These are phyloP conservation scores for Teleiodes luculella DNA, from an alignment of 2,888 invertebrate genomes.

Conservation along the genomic window DNA sequence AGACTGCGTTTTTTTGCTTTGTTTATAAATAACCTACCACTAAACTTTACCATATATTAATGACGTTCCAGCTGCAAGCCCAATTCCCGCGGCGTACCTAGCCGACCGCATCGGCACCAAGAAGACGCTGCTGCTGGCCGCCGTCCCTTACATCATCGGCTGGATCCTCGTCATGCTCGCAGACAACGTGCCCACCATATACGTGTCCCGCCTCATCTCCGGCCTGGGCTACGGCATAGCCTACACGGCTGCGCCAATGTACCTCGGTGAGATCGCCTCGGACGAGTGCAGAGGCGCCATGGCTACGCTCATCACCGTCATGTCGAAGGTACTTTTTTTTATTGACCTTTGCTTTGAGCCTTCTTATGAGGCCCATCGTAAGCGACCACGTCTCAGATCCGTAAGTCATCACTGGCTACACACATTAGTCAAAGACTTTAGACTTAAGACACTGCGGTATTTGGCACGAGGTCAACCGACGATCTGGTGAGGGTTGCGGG, in stretches of 20 bases:
- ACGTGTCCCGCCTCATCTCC: constrained; percentile 78
- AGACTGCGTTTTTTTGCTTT: too few relatives aligned
- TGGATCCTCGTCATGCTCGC: constrained; percentile 82
- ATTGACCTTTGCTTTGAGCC: too few relatives aligned
- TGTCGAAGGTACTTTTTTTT: constrained; percentile 69
- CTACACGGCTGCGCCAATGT: constrained; percentile 81
- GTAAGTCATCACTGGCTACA: too few relatives aligned
- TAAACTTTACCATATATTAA: not conserved
- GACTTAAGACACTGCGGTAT: too few relatives aligned
- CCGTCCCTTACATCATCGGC: constrained; percentile 79
- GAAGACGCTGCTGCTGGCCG: constrained; percentile 77
- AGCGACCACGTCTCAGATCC: too few relatives aligned
- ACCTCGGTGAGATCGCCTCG: constrained; percentile 80
- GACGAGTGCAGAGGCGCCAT: constrained; percentile 79
- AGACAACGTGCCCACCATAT: constrained; percentile 74
- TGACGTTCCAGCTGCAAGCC: constrained; percentile 75
- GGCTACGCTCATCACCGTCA: constrained; percentile 79
- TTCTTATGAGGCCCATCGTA: too few relatives aligned
- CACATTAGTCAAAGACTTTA: too few relatives aligned
- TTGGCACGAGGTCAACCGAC: too few relatives aligned
- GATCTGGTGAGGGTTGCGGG: too few relatives aligned
- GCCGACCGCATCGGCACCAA: constrained; percentile 83
- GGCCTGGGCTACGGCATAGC: constrained; percentile 81
- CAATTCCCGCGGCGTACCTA: constrained; percentile 80
- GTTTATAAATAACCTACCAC: too few relatives aligned